These are phyloP conservation scores for Serinus canaria DNA, from an alignment of 2,113 vertebrate species.

Conservation along the genomic window DNA sequence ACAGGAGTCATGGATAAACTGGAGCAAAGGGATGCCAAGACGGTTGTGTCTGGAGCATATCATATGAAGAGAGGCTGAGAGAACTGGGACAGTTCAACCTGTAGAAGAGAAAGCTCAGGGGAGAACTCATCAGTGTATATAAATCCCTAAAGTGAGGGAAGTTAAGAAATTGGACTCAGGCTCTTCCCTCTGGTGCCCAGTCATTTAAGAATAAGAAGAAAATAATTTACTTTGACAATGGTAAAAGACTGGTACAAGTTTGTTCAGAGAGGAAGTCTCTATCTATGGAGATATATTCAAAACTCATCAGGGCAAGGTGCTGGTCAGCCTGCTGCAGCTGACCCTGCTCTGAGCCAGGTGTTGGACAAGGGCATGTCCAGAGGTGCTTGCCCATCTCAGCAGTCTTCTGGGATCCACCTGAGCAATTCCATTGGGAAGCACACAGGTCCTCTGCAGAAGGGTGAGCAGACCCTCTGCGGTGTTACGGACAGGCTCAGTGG, in stretches of 20 bases:
- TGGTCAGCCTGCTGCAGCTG: not conserved
- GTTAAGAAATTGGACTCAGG: not conserved
- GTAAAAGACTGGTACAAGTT: not conserved
- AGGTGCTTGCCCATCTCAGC: not conserved
- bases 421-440: not conserved
- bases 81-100: not conserved
- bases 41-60: not conserved
- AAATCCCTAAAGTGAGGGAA: not conserved
- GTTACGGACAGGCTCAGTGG: fast-evolving
- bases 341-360: not conserved
- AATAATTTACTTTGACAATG: not conserved
- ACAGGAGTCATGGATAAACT: fast-evolving
- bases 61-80: not conserved
- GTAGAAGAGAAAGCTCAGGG: not conserved
- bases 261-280: not conserved
- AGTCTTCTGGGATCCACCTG: not conserved
- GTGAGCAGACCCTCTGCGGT: fast-evolving
- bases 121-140: not conserved
- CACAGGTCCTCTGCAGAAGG: not conserved
- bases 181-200: not conserved
- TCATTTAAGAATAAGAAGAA: not conserved
- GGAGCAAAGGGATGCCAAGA: not conserved
- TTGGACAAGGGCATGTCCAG: not conserved
- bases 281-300: not conserved
- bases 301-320: not conserved